Base-by-base conservation (phyloP, 2,797 vertebrate species). In the Onychomys leucogaster region DNA sequence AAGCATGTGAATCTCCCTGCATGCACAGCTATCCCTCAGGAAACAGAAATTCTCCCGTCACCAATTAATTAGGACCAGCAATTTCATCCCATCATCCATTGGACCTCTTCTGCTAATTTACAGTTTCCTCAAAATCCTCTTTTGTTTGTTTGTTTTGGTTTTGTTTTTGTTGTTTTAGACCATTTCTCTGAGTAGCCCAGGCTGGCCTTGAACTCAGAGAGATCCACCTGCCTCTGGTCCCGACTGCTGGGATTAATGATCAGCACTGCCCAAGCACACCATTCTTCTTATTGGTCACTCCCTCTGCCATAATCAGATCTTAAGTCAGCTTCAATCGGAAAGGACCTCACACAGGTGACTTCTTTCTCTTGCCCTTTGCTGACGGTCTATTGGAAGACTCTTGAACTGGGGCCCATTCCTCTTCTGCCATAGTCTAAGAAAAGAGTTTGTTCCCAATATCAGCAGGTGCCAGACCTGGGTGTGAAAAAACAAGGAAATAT, bases 231-330 rank as follows among this genome's bases (percentile, higher is more conserved):
- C 32, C 63, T 69, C 63, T 85, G 43, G 17, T 85, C 32, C 61
- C 1, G 0, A 69, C 6, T 52, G 11, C 63, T n/a, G 29, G 32
- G 3, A 25, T 85, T 67, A 67, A 85, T 67, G 43, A 46, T 5
- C 32, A 29, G 25, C 41, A 32, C 34, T 6, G 8, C 32, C 16
- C 27, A 55, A 46, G 37, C 16, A 65, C 41, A 41, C 63, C 97
- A 97, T 65, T 71, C n/a, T 94, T 82, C 97, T 97, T 94, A 82
- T 12, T 75, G 96, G 90, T 81, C 93, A 93, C n/a, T 97, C 91
- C 96, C 96, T 91, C 69, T 0, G 4, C 0, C 67, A 73, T 73
- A 88, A 95, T 92, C 88, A 81, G 87, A 67, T 65, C 94, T 86
- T 76, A 71, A 89, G 91, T 84, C 63, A 65, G 55, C 87, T 82